Base-by-base conservation (phyloP, 2,888 invertebrate genomes). In the Thelaira solivaga region DNA sequence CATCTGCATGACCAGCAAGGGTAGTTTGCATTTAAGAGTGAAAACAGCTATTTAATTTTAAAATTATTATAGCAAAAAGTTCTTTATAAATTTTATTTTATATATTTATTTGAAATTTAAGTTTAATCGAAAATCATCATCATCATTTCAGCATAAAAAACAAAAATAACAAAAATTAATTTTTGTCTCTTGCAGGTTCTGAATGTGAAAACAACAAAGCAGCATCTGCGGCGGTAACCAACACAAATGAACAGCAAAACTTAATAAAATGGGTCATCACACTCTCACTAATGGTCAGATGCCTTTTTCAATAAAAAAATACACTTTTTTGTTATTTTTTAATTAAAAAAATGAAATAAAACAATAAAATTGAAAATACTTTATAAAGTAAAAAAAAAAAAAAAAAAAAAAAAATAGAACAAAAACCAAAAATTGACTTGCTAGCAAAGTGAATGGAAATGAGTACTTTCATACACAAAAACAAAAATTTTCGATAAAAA, bases 171-270 rank as follows among this genome's bases (percentile, higher is more conserved):
- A 78, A 51, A n/a, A n/a, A 78, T 69, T 78, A 74, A 78, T 78
- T 62, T 73, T 69, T 76, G 49, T 72, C 31, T 68, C 13, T 82
- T 82, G 5, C 81, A 86, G 86, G 85, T 69, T 83, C 84, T 65
- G 84, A 80, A 73, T 86, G 86, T 80, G 80, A 81, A 26, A 81
- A 81, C 18, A 75, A 80, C 10, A 80, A 53, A 16, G 62, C 53
- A 26, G 45, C 68, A 51, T 76, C 74, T 11, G 76, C 80, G 20
- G 64, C 76, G 20, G 51, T 18, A n/a, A 3, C 61, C 10, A 49
- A 43, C 29, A 43, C 64, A 34, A 43, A 47, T 10, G 55, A 43
- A 24, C 57, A 62, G 13, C 45, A 62, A 22, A 53, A 59, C 34
- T 55, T 53, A 39, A 62, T 76, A 8, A 59, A 55, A 57, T 59